These are phyloP conservation scores for Solen grandis DNA, from an alignment of 1,140 invertebrate species.

Conservation along the genomic window DNA sequence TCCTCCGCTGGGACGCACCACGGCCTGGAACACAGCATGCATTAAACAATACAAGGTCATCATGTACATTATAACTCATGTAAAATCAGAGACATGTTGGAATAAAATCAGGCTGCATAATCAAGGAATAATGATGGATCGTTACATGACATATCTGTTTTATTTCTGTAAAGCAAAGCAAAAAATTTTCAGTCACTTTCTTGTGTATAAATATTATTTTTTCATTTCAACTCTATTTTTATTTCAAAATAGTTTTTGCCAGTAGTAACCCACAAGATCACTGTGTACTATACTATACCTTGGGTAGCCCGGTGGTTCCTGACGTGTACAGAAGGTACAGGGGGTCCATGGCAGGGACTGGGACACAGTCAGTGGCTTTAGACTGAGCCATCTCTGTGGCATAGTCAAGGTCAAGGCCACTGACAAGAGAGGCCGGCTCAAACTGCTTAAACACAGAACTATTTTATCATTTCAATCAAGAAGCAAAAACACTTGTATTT, in stretches of 20 bases:
- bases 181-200: neutral
- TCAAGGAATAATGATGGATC: no score
- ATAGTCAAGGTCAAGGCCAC: constrained; percentile 88
- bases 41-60: neutral
- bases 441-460: constrained; percentile 67
- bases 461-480: no score
- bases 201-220: neutral
- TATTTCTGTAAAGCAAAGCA: neutral
- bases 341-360: constrained; percentile 93
- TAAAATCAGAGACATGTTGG: no score
- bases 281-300: constrained; percentile 70
- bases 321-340: constrained; percentile 97
- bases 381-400: constrained; percentile 85
- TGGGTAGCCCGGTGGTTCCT: constrained; percentile 89
- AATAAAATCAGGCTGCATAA: no score
- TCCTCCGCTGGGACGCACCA: constrained; percentile 90
- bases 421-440: constrained; percentile 74
- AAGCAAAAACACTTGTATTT: no score
- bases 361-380: constrained; percentile 89
- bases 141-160: no score
- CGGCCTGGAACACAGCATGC: constrained; percentile 75
- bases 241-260: no score
- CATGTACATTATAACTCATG: neutral
- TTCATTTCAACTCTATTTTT: no score
- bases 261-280: no score